phyloP scores from a whole-genome alignment of 2,888 invertebrate genomes.

The Odontocerum albicorne region DNA sequence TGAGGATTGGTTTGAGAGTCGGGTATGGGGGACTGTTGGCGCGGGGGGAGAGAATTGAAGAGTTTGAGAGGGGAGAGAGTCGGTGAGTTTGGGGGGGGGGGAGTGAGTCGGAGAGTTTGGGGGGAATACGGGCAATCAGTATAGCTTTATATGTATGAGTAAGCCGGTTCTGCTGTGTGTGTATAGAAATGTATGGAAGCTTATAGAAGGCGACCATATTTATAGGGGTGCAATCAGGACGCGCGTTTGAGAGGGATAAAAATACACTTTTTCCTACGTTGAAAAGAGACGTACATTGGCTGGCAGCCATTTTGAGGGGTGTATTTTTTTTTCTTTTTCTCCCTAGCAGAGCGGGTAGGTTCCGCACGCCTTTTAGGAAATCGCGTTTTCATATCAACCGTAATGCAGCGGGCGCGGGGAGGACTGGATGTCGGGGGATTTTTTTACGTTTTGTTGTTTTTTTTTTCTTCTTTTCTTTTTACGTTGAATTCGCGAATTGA shows the following conservation, averaged over 20 bases:
- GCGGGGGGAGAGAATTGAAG: constrained; percentile 58
- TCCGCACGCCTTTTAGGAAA: constrained; percentile 17
- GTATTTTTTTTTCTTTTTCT: constrained; percentile 63
- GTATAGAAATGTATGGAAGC: constrained; percentile 21
- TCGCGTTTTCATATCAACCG: constrained; percentile 19
- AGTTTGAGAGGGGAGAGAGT: constrained; percentile 49
- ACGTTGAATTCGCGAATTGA: no score
- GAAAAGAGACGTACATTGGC: constrained; percentile 43
- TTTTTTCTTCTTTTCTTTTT: no score
- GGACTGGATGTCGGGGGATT: no score
- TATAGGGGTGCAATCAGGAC: constrained; percentile 63
- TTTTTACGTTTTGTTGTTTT: no score
- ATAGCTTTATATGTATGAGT: constrained; percentile 38
- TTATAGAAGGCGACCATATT: constrained; percentile 51
- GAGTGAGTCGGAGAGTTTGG: constrained; percentile 57
- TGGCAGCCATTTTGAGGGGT: constrained; percentile 75
- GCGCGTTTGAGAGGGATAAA: constrained; percentile 47
- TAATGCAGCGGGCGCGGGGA: no score
- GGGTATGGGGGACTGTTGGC: constrained; percentile 53
- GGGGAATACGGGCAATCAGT: constrained; percentile 62
- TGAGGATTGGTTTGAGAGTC: constrained; percentile 52
- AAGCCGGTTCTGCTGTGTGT: constrained; percentile 13
- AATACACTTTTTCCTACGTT: constrained; percentile 38
- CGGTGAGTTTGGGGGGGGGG: constrained; percentile 41
- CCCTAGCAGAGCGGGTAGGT: constrained; percentile 41